Conservation (phyloP, 2,797 vertebrate genomes). For the Eidolon dupreanum region DNA sequence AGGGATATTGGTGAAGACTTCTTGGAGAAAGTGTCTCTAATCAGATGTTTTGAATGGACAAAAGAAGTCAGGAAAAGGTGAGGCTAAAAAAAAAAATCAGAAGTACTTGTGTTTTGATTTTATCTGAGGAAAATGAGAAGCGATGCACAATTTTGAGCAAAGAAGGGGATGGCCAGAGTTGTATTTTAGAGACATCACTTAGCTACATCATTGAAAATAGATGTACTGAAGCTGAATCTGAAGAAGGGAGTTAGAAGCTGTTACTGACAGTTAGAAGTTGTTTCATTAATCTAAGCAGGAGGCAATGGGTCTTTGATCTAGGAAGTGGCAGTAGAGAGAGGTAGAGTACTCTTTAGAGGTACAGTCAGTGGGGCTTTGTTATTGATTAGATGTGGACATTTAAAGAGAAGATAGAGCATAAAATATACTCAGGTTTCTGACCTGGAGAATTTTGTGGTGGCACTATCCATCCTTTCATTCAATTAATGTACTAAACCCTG, state of each 20-base stretch:
- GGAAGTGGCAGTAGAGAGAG: not conserved
- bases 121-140: not conserved
- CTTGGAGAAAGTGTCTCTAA: not conserved
- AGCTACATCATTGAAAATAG: not conserved
- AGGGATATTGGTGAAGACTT: not conserved
- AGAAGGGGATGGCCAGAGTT: not conserved
- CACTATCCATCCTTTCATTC: not conserved
- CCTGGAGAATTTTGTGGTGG: accelerated
- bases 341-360: not conserved
- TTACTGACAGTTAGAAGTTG: not conserved
- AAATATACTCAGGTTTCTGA: not conserved
- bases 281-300: not conserved
- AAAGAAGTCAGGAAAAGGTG: not conserved
- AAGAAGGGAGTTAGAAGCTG: not conserved
- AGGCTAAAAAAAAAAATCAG: not conserved
- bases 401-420: not conserved
- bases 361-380: not conserved
- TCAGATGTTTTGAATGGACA: not conserved
- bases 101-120: not conserved
- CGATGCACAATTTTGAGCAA: not conserved
- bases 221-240: not conserved
- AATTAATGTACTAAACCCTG: not conserved
- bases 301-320: not conserved
- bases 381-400: not conserved
- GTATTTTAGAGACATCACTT: not conserved